Evolutionary conservation across 1,140 invertebrate genomes (phyloP), one percentile per base, ranked within the genome.

Genomic region (Diabrotica virgifera): DNA sequence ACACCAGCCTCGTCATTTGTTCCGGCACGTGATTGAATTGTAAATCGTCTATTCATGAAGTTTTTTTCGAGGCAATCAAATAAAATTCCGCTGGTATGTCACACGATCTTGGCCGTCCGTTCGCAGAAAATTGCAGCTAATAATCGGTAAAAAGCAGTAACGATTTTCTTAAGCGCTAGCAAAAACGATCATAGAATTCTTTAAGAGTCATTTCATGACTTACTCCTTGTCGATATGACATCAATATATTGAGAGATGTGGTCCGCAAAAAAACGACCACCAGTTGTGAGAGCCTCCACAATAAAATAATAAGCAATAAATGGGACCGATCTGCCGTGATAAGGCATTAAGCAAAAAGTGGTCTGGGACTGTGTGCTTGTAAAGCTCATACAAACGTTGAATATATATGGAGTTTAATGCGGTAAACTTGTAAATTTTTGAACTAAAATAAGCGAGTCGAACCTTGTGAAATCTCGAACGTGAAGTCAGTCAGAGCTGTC

Each of bases 291-390:
- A 35, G 40, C 38, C 36, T 52, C 50, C 40, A 57, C 62, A 67
- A 67, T 67, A 67, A 67, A 63, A 67, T 67, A 67, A 67, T 67
- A 67, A 67, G 65, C 65, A 67, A 67, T 67, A 67, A 67, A 66
- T 50, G 53, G 60, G 40, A 40, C 59, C 56, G 38, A 56, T 58
- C 63, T 58, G 65, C 61, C 65, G 65, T 67, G 65, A 67, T 67
- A 67, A 63, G 65, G 65, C 56, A 63, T 57, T 35, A 55, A 40
- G 12, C 61, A 67, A 67, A 67, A 67, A 67, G 65, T 63, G 55
- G 65, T 67, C 61, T 58, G 58, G 57, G 63, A 57, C 52, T 46
- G 40, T 59, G 52, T 55, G 55, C 62, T 67, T 67, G 65, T 63
- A 67, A 67, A 62, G 65, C 65, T 63, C 57, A 67, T 67, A 67